Base-by-base conservation (phyloP, 2,113 vertebrate genomes). In the Tursiops truncatus region DNA sequence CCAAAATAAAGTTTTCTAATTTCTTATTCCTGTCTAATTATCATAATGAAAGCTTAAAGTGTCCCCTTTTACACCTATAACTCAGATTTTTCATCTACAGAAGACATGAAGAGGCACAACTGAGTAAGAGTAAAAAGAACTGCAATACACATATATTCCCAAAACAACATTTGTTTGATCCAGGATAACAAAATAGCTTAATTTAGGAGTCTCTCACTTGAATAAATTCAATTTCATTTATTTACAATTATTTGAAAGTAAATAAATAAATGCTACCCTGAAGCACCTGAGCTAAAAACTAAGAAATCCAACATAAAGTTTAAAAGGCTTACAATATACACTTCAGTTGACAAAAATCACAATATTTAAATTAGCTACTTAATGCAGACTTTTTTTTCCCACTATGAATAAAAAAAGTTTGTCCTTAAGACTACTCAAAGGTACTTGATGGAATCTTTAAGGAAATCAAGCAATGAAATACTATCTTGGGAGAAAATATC, bases 11-110 rank as follows among this genome's bases (percentile, higher is more conserved):
- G 13, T 80, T 91, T 93, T 87, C 63, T 90, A 83, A 83, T 53
- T 91, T 89, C 41, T 85, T 91, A 87, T 82, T 77, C 47, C 68
- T 67, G 9, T 77, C 41, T 81, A 77, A 71, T 62, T 70, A 44
- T 47, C 70, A 88, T 88, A 73, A 47, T 56, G 62, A 95, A 96
- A 93, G 47, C 50, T 41, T 88, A 88, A 83, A 93, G 44, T 67
- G n/a, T 90, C 25, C 79, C 60, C 10, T 58, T 88, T 87, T 73
- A 77, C 7, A 74, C 9, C 65, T 76, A n/a, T 71, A 79, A 31
- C 7, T 95, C 63, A 96, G 62, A 83, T 71, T 79, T 70, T 79
- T 58, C 44, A 90, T 44, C 60, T 53, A 73, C 17, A 62, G 26
- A 81, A 73, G 36, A 81, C 53, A 60, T 68, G n/a, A 83, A 76